These are phyloP conservation scores for Halesus radiatus DNA, from an alignment of 1,140 invertebrate species.

Conservation along the genomic window DNA sequence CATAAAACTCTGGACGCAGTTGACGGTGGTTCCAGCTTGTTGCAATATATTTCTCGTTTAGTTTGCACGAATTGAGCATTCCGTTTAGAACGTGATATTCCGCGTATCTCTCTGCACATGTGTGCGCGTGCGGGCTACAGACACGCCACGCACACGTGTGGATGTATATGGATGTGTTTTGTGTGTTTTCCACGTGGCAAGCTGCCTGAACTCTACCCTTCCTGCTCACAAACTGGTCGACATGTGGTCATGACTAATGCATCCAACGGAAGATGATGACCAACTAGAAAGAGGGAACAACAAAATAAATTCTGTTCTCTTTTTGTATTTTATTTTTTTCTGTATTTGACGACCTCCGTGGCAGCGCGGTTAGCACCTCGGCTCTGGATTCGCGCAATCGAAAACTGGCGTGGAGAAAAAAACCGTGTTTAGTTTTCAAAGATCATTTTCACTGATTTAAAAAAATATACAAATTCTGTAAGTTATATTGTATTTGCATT, in stretches of 20 bases:
- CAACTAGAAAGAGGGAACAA: constrained; percentile 4
- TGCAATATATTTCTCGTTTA: constrained; percentile 19
- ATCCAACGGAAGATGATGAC: constrained; percentile 4
- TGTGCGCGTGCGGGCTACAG: too few relatives aligned
- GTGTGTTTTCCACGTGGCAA: constrained; percentile 3
- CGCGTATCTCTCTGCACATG: background rate
- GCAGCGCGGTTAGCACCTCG: too few relatives aligned
- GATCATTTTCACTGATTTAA: too few relatives aligned
- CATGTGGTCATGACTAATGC: constrained; percentile 36
- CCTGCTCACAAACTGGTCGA: constrained; percentile 13
- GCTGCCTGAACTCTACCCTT: background rate
- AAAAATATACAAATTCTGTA: too few relatives aligned
- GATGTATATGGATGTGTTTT: background rate
- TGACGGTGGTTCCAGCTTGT: background rate
- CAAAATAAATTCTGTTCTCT: too few relatives aligned
- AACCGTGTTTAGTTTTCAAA: too few relatives aligned
- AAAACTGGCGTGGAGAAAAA: too few relatives aligned
- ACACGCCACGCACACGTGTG: background rate
- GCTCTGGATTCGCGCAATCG: too few relatives aligned
- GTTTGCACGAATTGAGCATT: constrained; percentile 39
- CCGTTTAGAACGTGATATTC: constrained; percentile 22
- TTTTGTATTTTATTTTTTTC: too few relatives aligned
- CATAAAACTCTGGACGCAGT: background rate
- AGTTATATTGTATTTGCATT: too few relatives aligned
- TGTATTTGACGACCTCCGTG: too few relatives aligned